phyloP scores from a whole-genome alignment of 2,113 vertebrate genomes.

The Xyrauchen texanus region DNA sequence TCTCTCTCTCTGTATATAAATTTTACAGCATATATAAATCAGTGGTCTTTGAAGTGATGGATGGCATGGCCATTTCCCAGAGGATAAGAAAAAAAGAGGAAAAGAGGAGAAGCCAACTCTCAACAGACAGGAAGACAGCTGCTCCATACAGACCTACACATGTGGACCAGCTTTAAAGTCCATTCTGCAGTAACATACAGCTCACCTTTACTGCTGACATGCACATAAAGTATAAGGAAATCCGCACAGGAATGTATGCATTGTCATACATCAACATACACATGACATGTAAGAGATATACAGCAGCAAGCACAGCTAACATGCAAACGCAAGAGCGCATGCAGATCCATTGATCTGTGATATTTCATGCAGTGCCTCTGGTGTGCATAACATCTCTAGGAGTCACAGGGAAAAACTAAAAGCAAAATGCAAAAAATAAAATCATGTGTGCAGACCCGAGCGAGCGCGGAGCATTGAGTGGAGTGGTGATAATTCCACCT shows the following conservation, averaged over 20 bases:
- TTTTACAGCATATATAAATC: slow-evolving; percentile 62
- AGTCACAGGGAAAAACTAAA: too few relatives aligned
- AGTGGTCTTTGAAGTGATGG: slow-evolving; percentile 63
- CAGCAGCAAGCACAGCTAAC: neutral
- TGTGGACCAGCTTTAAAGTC: slow-evolving; percentile 56
- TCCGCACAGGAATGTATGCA: neutral
- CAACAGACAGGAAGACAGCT: slow-evolving; percentile 63
- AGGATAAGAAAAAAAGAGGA: slow-evolving; percentile 59
- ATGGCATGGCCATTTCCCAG: slow-evolving; percentile 62
- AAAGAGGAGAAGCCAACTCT: slow-evolving; percentile 50
- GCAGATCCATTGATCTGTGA: neutral
- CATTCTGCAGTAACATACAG: slow-evolving; percentile 37
- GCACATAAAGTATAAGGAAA: neutral
- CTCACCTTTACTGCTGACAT: neutral
- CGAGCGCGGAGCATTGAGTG: too few relatives aligned
- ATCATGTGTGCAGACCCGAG: too few relatives aligned
- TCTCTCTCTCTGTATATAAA: neutral
- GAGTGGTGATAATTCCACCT: too few relatives aligned
- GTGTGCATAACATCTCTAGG: neutral
- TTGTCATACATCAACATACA: slow-evolving; percentile 3
- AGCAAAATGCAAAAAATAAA: too few relatives aligned
- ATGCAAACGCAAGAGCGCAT: neutral
- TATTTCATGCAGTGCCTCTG: neutral
- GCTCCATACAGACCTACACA: slow-evolving; percentile 50
- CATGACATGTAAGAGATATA: slow-evolving; percentile 15